Percentiles rank a stretch among this genome's conserved stretches.
phyloP scores from a whole-genome alignment of 2,888 invertebrate species.

The Drosophila mayaguana region DNA sequence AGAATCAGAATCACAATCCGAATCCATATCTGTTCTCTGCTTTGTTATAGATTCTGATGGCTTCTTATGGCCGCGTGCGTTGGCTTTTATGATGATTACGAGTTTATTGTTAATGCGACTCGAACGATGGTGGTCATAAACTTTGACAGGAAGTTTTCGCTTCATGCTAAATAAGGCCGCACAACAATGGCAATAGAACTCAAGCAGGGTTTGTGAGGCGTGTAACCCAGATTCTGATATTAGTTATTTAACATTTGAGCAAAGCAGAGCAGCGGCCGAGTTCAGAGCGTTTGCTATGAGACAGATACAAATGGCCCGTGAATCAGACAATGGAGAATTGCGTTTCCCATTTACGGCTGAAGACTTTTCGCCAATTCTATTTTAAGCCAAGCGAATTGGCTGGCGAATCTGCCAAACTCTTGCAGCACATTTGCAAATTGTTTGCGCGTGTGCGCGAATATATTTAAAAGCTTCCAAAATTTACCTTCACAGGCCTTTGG shows the following conservation, averaged over 20 bases:
- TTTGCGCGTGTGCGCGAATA: slow-evolving; percentile 17
- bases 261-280: slow-evolving; percentile 38
- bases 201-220: slow-evolving; percentile 59
- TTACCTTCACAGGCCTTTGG: slow-evolving; percentile 64
- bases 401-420: slow-evolving; percentile 11
- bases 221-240: slow-evolving; percentile 57
- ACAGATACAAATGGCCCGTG: slow-evolving; percentile 9
- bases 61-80: slow-evolving; percentile 11
- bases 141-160: slow-evolving; percentile 61
- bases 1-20: background rate
- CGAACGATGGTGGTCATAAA: slow-evolving; percentile 37
- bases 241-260: slow-evolving; percentile 22
- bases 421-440: slow-evolving; percentile 13
- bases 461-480: slow-evolving; percentile 47
- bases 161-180: slow-evolving; percentile 66
- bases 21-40: background rate
- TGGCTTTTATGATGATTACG: slow-evolving; percentile 31
- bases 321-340: slow-evolving; percentile 7
- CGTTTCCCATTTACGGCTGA: slow-evolving; percentile 3
- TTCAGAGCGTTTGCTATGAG: slow-evolving; percentile 27
- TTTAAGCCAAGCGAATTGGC: background rate
- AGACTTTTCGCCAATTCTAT: slow-evolving; percentile 20
- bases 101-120: slow-evolving; percentile 22
- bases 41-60: slow-evolving; percentile 21
- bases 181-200: slow-evolving; percentile 24